phyloP scores from a whole-genome alignment of 2,113 vertebrate genomes.

The Sinocyclocheilus maitianheensis region DNA sequence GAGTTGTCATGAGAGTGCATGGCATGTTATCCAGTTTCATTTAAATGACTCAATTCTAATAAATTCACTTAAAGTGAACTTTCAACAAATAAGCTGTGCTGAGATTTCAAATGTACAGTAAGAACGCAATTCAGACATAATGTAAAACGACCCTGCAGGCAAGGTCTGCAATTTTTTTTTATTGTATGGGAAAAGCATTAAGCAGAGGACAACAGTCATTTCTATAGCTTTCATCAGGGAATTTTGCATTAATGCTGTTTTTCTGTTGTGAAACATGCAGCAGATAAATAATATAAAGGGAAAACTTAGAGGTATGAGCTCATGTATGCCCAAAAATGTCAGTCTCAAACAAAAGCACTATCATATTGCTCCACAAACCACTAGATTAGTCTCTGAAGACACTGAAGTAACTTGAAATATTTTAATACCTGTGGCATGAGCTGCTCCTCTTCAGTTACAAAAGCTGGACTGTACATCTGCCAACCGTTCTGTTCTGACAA shows the following conservation, averaged over 20 bases:
- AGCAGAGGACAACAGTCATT: not conserved
- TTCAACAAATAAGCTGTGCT: not conserved
- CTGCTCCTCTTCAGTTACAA: slow-evolving; percentile 7
- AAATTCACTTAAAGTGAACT: not conserved
- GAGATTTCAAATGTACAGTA: not conserved
- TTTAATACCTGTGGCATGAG: not conserved
- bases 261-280: not conserved
- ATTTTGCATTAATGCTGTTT: not conserved
- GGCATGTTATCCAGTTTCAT: too few relatives aligned
- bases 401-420: slow-evolving; percentile 1
- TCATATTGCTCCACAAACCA: not conserved
- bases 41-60: too few relatives aligned
- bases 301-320: not conserved
- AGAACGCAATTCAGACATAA: not conserved
- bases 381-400: not conserved
- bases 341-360: not conserved
- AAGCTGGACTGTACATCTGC: not conserved
- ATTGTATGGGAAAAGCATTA: slow-evolving; percentile 21
- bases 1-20: not conserved
- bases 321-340: not conserved
- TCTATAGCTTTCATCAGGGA: not conserved
- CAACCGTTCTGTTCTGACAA: not conserved
- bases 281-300: not conserved
- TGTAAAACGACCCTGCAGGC: not conserved
- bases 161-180: not conserved